Conservation (phyloP, 1,140 invertebrate species). For the Drosophila lowei region DNA sequence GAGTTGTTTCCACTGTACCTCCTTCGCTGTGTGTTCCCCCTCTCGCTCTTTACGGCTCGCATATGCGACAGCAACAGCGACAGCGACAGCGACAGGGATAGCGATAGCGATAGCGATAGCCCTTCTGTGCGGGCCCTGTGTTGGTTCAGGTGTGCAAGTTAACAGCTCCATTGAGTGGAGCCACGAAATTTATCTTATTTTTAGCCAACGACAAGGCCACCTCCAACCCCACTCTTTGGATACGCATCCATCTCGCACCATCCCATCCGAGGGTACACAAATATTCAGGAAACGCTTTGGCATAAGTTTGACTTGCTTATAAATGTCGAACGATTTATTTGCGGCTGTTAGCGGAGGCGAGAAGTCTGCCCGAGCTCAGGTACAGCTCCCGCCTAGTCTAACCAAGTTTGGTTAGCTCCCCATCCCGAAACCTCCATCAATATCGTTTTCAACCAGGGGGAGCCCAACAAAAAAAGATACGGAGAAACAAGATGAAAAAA, state of each 20-base stretch:
- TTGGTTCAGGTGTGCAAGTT: slow-evolving; percentile 69
- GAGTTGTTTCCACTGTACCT: no score
- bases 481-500: slow-evolving; percentile 21
- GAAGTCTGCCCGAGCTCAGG: slow-evolving; percentile 20
- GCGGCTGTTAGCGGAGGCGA: slow-evolving; percentile 42
- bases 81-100: no score
- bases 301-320: slow-evolving; percentile 81
- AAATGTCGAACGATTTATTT: slow-evolving; percentile 81
- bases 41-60: not conserved
- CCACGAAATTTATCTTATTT: slow-evolving; percentile 82
- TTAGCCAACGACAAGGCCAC: slow-evolving; percentile 41
- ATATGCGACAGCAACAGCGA: no score
- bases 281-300: slow-evolving; percentile 66
- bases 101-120: no score
- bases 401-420: slow-evolving; percentile 25
- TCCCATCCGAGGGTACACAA: slow-evolving; percentile 32
- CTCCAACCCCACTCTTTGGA: not conserved
- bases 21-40: no score
- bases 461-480: no score
- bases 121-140: not conserved
- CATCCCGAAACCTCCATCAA: slow-evolving; percentile 7
- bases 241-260: not conserved
- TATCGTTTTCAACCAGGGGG: slow-evolving; percentile 38
- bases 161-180: slow-evolving; percentile 79
- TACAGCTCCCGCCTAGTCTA: slow-evolving; percentile 30